Conservation (phyloP, 64 coral and sea anemone species). For the Porites lutea region DNA sequence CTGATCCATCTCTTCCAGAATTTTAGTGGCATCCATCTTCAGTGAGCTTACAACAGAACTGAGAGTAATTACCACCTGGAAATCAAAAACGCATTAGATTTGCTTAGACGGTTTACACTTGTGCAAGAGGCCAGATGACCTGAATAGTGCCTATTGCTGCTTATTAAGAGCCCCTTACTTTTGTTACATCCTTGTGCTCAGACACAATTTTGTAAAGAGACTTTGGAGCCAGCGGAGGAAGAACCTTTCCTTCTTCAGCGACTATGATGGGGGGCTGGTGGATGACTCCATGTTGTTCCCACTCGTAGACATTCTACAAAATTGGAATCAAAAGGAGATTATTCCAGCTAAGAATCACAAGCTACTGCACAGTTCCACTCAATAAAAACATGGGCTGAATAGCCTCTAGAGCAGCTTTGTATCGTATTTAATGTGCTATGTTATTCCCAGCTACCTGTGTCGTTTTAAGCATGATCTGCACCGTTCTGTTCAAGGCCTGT, state of each 20-base stretch:
- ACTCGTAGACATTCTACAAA: slow-evolving; percentile 83
- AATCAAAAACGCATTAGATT: not conserved
- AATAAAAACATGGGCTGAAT: no score
- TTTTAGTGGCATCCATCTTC: slow-evolving; percentile 88
- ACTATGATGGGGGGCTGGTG: slow-evolving; percentile 92
- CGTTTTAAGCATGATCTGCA: slow-evolving; percentile 98
- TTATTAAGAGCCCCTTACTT: not conserved
- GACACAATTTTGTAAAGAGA: slow-evolving; percentile 98
- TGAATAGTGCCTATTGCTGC: no score
- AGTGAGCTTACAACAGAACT: slow-evolving; percentile 96
- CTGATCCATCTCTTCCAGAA: slow-evolving; percentile 88
- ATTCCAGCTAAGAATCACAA: not conserved
- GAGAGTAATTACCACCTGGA: slow-evolving; percentile 82
- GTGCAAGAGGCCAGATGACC: no score
- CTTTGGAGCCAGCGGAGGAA: slow-evolving; percentile 81
- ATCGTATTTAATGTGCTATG: no score
- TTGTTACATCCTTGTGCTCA: slow-evolving; percentile 97
- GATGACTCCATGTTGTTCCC: slow-evolving; percentile 86
- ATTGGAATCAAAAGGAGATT: not conserved
- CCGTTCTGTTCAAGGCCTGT: slow-evolving; percentile 91
- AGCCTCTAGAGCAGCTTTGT: no score
- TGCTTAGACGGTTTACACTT: no score
- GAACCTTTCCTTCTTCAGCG: slow-evolving; percentile 96
- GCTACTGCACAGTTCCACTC: no score
- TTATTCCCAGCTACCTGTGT: slow-evolving; percentile 78